Conservation (phyloP, 2,113 vertebrate species). For the Eonycteris spelaea region DNA sequence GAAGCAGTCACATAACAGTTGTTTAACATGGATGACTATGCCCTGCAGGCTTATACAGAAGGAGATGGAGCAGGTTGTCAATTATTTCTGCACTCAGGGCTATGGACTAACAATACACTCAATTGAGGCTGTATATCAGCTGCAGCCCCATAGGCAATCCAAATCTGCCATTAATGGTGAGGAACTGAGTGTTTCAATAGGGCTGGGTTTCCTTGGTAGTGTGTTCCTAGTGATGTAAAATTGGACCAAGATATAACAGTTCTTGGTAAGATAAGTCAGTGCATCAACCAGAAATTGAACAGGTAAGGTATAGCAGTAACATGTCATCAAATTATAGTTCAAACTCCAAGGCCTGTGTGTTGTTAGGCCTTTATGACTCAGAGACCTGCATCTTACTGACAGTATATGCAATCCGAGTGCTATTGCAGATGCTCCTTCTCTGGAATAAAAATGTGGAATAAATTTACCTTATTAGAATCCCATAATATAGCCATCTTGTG, state of each 20-base stretch:
- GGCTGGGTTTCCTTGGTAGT: conserved; percentile 38
- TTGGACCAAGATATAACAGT: conserved; percentile 9
- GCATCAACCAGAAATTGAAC: conserved; percentile 32
- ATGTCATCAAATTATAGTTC: conserved; percentile 40
- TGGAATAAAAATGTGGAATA: neutral
- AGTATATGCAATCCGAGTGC: neutral
- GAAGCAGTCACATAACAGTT: conserved; percentile 61
- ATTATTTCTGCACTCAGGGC: conserved; percentile 74
- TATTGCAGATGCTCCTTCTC: neutral
- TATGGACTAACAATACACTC: conserved; percentile 64
- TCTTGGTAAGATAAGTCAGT: conserved; percentile 46
- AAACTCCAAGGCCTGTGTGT: neutral
- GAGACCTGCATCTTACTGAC: neutral
- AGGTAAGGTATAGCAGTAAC: conserved; percentile 28
- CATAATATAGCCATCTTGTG: neutral
- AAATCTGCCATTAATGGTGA: conserved; percentile 49
- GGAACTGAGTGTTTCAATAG: conserved; percentile 34
- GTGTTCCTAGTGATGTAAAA: conserved; percentile 44
- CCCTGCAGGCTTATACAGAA: conserved; percentile 43
- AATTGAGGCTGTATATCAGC: conserved; percentile 42
- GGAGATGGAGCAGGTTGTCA: conserved; percentile 64
- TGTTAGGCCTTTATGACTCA: neutral
- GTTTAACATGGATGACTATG: conserved; percentile 38
- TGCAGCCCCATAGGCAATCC: conserved; percentile 48
- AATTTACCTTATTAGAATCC: neutral